Evolutionary conservation across 64 coral and sea anemone species (phyloP).

Genomic region (Actinia equina): DNA sequence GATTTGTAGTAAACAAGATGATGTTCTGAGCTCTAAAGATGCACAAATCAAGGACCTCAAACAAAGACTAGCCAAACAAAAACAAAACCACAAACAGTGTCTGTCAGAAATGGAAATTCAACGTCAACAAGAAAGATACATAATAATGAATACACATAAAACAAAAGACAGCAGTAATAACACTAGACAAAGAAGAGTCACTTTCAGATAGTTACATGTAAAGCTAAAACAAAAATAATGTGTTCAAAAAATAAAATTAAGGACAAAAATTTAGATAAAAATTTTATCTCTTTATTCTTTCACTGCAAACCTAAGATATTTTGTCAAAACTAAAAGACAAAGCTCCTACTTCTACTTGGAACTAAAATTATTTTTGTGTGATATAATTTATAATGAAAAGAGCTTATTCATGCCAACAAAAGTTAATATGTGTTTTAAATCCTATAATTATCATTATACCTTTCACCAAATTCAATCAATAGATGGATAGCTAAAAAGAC

Average conservation of each 20-base stretch:
- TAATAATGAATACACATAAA: slow-evolving; percentile 58
- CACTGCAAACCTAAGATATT: too few relatives aligned
- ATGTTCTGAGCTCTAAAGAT: slow-evolving; percentile 88
- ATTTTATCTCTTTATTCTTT: neutral
- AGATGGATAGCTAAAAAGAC: neutral
- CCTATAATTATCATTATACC: too few relatives aligned
- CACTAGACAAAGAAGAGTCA: slow-evolving; percentile 61
- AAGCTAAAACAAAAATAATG: neutral
- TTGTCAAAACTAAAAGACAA: too few relatives aligned
- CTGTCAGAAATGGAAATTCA: slow-evolving; percentile 89
- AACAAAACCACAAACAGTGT: slow-evolving; percentile 81
- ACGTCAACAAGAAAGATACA: slow-evolving; percentile 89
- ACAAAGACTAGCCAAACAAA: slow-evolving; percentile 67
- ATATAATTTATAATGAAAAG: too few relatives aligned
- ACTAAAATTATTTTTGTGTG: too few relatives aligned
- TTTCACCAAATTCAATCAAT: neutral
- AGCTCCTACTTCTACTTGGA: too few relatives aligned
- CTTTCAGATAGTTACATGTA: slow-evolving; percentile 53
- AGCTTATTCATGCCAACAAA: too few relatives aligned
- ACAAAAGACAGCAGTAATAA: slow-evolving; percentile 47
- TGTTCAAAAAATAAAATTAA: neutral
- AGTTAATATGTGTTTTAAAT: too few relatives aligned
- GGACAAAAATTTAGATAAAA: neutral
- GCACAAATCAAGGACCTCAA: slow-evolving; percentile 95
- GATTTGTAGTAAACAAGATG: slow-evolving; percentile 87